Conservation (phyloP, 2,888 invertebrate genomes). For the Lycaena phlaeas region DNA sequence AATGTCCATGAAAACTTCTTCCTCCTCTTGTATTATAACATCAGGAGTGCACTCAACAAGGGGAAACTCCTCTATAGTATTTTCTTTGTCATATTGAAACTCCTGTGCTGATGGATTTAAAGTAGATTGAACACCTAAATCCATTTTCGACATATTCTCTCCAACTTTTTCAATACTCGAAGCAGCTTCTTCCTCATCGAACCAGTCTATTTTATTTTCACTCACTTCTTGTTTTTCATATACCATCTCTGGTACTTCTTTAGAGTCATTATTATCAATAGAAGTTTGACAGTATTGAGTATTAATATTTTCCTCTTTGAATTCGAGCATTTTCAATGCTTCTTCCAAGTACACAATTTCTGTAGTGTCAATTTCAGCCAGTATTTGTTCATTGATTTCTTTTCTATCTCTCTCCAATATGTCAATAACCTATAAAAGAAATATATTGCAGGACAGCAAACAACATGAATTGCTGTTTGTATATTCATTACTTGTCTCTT, state of each 20-base stretch:
- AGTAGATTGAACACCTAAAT: conserved; percentile 27
- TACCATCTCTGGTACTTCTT: conserved; percentile 26
- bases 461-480: too few species aligned
- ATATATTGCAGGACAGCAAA: not conserved
- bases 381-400: conserved; percentile 76
- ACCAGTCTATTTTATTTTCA: conserved; percentile 54
- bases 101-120: conserved; percentile 50
- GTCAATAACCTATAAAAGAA: conserved; percentile 68
- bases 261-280: conserved; percentile 10
- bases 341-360: conserved; percentile 90
- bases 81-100: conserved; percentile 36
- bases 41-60: conserved; percentile 31
- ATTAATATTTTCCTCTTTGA: conserved; percentile 56
- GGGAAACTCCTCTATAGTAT: conserved; percentile 39
- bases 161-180: conserved; percentile 32
- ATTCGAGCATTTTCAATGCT: conserved; percentile 79
- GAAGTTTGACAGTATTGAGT: conserved; percentile 26
- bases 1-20: conserved; percentile 34
- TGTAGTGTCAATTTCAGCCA: conserved; percentile 81
- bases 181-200: conserved; percentile 51
- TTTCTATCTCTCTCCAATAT: conserved; percentile 82
- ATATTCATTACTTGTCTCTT: too few species aligned
- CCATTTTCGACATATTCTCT: not conserved
- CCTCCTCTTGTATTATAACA: conserved; percentile 28
- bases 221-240: conserved; percentile 43